These are phyloP conservation scores for Polypedilum vanderplanki DNA, from an alignment of 1,140 invertebrate species.

Conservation along the genomic window DNA sequence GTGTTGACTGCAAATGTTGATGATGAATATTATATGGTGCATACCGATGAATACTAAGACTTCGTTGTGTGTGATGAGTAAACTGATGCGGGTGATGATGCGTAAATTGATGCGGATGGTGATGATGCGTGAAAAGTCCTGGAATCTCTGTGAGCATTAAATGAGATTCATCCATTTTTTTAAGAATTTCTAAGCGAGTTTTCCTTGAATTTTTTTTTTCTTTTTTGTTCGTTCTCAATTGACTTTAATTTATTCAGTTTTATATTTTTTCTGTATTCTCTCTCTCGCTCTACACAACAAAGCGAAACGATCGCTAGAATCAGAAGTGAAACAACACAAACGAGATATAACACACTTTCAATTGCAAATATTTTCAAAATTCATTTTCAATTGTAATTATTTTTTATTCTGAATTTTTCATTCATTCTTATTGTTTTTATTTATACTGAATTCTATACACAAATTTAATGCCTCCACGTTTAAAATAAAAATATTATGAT, in stretches of 20 bases:
- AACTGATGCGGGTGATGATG: conserved; percentile 25
- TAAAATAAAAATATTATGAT: not conserved
- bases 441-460: not conserved
- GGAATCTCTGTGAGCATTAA: conserved; percentile 25
- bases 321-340: not conserved
- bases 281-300: not conserved
- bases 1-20: conserved; percentile 46
- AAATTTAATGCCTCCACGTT: not conserved
- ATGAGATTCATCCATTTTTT: conserved; percentile 15
- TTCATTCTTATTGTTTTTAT: not conserved
- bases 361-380: conserved; percentile 28
- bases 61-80: conserved; percentile 12
- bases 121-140: conserved; percentile 17
- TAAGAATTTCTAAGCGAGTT: not conserved
- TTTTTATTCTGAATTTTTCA: not conserved
- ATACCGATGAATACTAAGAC: conserved; percentile 38
- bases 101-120: conserved; percentile 1
- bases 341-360: conserved; percentile 27
- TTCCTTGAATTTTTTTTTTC: conserved; percentile 21
- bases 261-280: not conserved
- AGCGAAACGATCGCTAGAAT: not conserved
- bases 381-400: conserved; percentile 28
- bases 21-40: conserved; percentile 51
- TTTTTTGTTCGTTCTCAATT: conserved; percentile 22
- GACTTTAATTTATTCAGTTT: conserved; percentile 22